Base-by-base conservation (phyloP, 2,888 invertebrate genomes). In the Ochropacha duplaris region DNA sequence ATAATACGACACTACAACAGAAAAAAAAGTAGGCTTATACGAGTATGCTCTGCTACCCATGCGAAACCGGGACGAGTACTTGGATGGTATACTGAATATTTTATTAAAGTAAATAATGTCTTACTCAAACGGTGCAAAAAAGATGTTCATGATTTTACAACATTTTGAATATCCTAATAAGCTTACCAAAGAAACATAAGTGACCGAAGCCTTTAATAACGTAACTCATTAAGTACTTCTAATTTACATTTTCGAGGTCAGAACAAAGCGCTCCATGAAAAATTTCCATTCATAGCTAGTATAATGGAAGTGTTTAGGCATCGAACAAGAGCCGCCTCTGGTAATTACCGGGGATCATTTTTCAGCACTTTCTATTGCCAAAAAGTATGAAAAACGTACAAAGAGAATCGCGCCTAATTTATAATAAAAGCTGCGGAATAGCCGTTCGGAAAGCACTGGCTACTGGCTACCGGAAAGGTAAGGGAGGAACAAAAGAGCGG, bases 381-480 rank as follows among this genome's bases (percentile, higher is more conserved):
- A 26, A 50, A 51, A 51, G 26, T n/a, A 51, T 28, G 26, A 51
- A 51, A 26, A 51, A 28, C 19, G 19, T 44, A 44, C 44, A 44
- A 44, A 44, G 19, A 6, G 16, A 44, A 44, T 44, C 44, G 16
- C 44, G 28, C 16, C 14, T 26, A 51, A 51, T 82, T 81, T 79
- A 79, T 76, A 76, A 76, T 76, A 80, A 76, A 74, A 66, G 75
- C 67, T 72, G 64, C 65, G 67, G 61, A 72, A 76, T 75, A 74
- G 76, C 66, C 68, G 70, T 69, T 69, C 64, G 66, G 31, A 68
- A 74, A 68, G 69, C 69, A 62, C 68, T 74, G 66, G 71, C 62
- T 57, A 62, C 68, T 74, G 66, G 71, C 62, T 57, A 57, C 57
- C 61, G 68, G 72, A 71, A 74, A 66, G 75, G 65, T 69, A 65